These are phyloP conservation scores for Rugalucina vietnamica DNA, from an alignment of 2,888 invertebrate species.

Conservation along the genomic window DNA sequence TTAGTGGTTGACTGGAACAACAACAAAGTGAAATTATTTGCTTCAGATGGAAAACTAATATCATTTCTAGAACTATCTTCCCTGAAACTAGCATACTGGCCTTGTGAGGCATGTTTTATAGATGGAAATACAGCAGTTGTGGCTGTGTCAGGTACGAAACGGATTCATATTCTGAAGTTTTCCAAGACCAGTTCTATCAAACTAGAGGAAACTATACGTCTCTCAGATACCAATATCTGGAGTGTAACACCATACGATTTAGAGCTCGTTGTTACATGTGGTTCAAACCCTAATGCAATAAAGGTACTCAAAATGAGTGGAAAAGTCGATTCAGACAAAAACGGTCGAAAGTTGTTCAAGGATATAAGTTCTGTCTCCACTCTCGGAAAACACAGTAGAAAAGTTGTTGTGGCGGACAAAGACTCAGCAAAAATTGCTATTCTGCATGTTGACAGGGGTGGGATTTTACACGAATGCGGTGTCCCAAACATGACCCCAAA, in stretches of 20 bases:
- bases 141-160: neutral
- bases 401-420: neutral
- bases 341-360: neutral
- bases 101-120: neutral
- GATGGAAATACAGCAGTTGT: neutral
- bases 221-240: neutral
- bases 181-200: neutral
- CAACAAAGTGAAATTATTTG: neutral
- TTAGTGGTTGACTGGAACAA: neutral
- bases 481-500: no score
- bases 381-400: neutral
- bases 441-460: no score
- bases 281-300: neutral
- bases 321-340: neutral
- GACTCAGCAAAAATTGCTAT: no score
- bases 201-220: neutral
- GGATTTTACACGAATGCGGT: no score
- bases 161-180: neutral
- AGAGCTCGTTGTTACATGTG: neutral
- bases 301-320: neutral
- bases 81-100: neutral
- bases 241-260: neutral
- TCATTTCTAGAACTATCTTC: neutral
- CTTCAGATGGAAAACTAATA: neutral
- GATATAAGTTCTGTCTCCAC: neutral